A percentile compares a stretch with the other conserved stretches of the same genome.
Evolutionary conservation across 2,797 vertebrate species (phyloP).

Genomic region (Simalia tracyae): DNA sequence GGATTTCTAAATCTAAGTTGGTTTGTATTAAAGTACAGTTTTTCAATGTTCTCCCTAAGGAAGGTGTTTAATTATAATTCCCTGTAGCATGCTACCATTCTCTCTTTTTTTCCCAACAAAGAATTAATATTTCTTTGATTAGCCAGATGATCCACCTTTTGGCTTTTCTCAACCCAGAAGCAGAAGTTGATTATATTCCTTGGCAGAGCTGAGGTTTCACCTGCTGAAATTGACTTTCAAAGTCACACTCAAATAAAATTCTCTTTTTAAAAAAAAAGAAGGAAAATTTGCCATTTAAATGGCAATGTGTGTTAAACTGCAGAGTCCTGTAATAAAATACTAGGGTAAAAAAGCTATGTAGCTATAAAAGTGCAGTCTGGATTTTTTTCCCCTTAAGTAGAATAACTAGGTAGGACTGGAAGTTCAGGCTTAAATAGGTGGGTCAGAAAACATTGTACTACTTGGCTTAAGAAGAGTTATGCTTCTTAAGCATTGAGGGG

Average conservation of each 20-base stretch:
- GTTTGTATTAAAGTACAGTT: constrained; percentile 21
- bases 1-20: constrained; percentile 49
- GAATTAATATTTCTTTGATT: constrained; percentile 50
- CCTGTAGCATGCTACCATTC: constrained; percentile 18
- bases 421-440: not conserved
- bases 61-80: constrained; percentile 27
- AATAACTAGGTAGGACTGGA: constrained; percentile 12
- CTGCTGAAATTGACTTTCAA: constrained; percentile 13
- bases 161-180: constrained; percentile 35
- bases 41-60: constrained; percentile 37
- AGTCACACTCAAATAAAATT: constrained; percentile 30
- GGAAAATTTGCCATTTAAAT: constrained; percentile 22
- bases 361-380: constrained; percentile 18
- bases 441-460: not conserved
- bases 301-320: not conserved
- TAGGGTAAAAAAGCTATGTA: constrained; percentile 20
- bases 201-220: constrained; percentile 15
- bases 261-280: constrained; percentile 39
- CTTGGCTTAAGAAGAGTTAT: not conserved
- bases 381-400: constrained; percentile 18
- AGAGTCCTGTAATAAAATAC: not conserved
- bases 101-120: constrained; percentile 35
- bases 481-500: not conserved
- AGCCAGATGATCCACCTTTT: constrained; percentile 53
- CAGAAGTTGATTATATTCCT: not conserved